These are phyloP conservation scores for Sylvia atricapilla DNA, from an alignment of 2,113 vertebrate genomes.

Conservation along the genomic window DNA sequence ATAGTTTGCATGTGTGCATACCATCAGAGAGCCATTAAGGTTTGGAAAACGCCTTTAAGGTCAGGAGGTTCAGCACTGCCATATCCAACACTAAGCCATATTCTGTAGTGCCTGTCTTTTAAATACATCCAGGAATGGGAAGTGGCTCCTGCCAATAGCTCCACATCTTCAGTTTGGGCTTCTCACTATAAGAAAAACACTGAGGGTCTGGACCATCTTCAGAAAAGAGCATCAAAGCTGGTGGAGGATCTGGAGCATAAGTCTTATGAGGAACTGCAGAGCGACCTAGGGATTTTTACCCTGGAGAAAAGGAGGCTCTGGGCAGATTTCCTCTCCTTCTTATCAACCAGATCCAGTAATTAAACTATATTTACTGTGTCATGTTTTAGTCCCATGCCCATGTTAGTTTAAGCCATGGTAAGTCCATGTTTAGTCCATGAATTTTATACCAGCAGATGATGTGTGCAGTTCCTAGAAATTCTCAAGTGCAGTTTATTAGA, in stretches of 20 bases:
- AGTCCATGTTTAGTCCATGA: not conserved
- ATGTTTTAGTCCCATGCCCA: not conserved
- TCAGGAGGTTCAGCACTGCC: not conserved
- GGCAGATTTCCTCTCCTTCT: not conserved
- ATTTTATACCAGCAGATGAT: not conserved
- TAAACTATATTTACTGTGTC: not conserved
- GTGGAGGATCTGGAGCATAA: not conserved
- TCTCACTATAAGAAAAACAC: not conserved
- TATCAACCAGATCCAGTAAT: not conserved
- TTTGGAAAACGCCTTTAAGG: not conserved
- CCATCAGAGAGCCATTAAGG: not conserved
- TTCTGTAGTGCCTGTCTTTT: not conserved
- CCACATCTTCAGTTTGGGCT: not conserved
- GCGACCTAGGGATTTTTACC: not conserved
- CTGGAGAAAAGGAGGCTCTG: not conserved
- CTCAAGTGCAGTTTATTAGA: not conserved
- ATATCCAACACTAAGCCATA: not conserved
- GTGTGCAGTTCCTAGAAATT: not conserved
- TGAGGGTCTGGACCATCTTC: not conserved
- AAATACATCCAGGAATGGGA: not conserved
- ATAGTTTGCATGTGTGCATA: fast-evolving
- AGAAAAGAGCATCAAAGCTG: not conserved
- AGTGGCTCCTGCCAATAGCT: not conserved
- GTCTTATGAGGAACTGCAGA: not conserved
- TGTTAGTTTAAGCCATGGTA: not conserved